Base-by-base conservation (phyloP, 2,797 vertebrate species). In the Cryptoprocta ferox region DNA sequence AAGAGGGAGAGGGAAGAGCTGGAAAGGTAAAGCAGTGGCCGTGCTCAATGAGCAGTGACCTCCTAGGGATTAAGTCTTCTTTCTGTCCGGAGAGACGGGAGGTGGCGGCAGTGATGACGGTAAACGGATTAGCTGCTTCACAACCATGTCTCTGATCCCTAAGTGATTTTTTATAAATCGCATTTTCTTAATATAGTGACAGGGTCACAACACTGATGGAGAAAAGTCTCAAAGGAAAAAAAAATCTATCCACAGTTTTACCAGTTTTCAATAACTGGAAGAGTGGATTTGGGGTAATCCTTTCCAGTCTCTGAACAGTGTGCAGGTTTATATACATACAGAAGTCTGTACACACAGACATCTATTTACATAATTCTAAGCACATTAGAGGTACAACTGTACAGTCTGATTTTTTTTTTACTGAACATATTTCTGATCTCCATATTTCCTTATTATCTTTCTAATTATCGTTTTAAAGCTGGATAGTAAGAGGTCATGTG, bases 1-100 rank as follows among this genome's bases (percentile, higher is more conserved):
- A 99, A 98, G 59, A 99, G 89, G 56, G 99, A 98, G n/a, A 99
- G 98, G 95, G 99, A 99, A 97, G 99, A 99, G 97, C 98, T 99
- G 32, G 99, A 99, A 93, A 99, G 99, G 99, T 99, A 98, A 89
- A 37, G 7, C 5, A 12, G 11, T 9, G 21, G 9, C 78, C 9
- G 26, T 56, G 87, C 50, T 86, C 7, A 26, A 6, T 7, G 3
- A 26, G 71, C 59, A 37, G n/a, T 13, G 71, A 11, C 13, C 8
- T 32, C 79, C 1, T 11, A 4, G 15, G 5, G 26, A 45, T 30
- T 24, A 48, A 35, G 32, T 30, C 73, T 75, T 73, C 32, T 16
- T 8, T 42, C 45, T 24, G 10, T 37, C 45, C 45, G 15, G 15
- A 39, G 19, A 15, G 65, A 24, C 16, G 53, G 59, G 78, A 37